These are phyloP conservation scores for Tiliqua scincoides DNA, from an alignment of 2,113 vertebrate species.

Conservation along the genomic window DNA sequence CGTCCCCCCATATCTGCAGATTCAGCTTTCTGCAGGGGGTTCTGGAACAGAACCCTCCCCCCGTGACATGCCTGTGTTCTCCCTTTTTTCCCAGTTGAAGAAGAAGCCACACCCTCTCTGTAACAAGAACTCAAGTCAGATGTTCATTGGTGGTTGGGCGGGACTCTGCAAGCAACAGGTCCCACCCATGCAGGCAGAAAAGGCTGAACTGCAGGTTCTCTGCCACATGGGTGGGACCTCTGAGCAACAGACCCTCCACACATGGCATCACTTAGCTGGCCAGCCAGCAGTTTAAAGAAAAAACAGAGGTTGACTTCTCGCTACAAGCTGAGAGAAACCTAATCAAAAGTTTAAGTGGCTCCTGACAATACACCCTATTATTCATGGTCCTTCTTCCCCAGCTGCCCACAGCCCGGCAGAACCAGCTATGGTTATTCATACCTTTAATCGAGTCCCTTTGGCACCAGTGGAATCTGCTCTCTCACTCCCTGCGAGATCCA, in stretches of 20 bases:
- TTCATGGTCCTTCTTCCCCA: too few species aligned
- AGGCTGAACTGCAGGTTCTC: background rate
- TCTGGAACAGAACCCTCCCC: too few species aligned
- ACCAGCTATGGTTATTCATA: slow-evolving; percentile 40
- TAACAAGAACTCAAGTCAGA: background rate
- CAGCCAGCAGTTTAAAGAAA: background rate
- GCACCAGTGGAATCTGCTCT: slow-evolving; percentile 98
- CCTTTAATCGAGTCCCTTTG: slow-evolving; percentile 97
- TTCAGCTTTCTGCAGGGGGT: too few species aligned
- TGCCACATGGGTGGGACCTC: background rate
- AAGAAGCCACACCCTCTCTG: too few species aligned
- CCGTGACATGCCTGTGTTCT: too few species aligned
- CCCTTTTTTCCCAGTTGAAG: too few species aligned
- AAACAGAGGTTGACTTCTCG: background rate
- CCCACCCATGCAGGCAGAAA: background rate
- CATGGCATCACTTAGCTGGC: background rate
- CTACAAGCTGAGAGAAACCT: too few species aligned
- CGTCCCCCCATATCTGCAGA: too few species aligned
- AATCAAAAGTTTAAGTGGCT: too few species aligned
- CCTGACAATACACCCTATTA: too few species aligned
- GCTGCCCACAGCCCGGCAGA: background rate
- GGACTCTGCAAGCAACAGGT: background rate
- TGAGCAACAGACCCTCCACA: background rate
- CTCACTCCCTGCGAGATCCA: slow-evolving; percentile 97
- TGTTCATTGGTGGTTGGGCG: background rate